Evolutionary conservation across 2,888 invertebrate genomes (phyloP), one percentile per base, ranked within the genome.

Genomic region (Campoplex capitator): DNA sequence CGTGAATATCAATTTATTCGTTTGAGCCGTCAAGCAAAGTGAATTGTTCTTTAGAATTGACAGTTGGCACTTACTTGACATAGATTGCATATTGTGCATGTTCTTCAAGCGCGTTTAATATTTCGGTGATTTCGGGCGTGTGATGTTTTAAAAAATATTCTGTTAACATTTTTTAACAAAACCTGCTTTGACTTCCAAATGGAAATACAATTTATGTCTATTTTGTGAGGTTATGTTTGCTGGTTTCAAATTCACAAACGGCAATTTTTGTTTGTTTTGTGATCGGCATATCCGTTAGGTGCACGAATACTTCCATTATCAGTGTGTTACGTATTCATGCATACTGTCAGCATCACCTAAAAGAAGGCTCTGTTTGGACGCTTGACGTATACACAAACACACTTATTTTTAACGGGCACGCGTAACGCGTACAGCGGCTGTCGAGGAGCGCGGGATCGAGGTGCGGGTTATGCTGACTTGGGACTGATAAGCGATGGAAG

Each of bases 61-160:
- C 0, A 11, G 8, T 54, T n/a, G 23, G 35, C 45, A 94, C 96
- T 95, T 95, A 97, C 97, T 97, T 97, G 75, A 97, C 95, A 92
- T 96, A 95, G 74, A 98, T 95, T 58, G 96, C 95, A 91, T 96
- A 97, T 92, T 97, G 96, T 79, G 96, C 96, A 68, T 95, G 94
- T 78, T 94, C 95, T 93, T 97, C 96, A 7, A 93, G 93, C 89
- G 96, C 95, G 86, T 96, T 94, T 89, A 98, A 93, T 90, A 98
- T 96, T 87, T 95, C 93, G 9, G 96, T 89, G 83, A 97, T 94
- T 85, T 97, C 96, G 81, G 95, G 93, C 87, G 95, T 92, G 93
- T 97, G 97, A 91, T 96, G 95, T 85, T 95, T 94, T 38, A 96
- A 89, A 86, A 97, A 93, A 94, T 96, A 97, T 77, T 96, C 95